Conservation (phyloP, 2,113 vertebrate species). For the Hypanus sabinus region DNA sequence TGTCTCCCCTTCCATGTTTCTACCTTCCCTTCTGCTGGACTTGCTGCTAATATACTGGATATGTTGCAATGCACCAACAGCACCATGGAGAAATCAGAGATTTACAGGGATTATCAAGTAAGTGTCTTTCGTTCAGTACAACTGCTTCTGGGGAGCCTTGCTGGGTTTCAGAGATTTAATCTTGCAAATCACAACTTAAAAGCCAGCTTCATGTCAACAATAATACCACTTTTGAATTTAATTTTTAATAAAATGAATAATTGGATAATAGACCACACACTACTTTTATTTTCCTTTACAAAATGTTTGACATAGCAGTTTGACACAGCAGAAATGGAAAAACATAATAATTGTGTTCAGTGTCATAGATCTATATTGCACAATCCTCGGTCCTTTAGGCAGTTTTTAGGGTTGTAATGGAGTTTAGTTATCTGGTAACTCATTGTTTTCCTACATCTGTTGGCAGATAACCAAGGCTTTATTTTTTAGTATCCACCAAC, state of each 20-base stretch:
- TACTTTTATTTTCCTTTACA: background rate
- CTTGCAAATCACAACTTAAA: background rate
- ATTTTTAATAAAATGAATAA: background rate
- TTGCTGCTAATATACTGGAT: background rate
- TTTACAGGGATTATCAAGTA: slow-evolving; percentile 68
- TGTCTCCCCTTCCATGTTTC: slow-evolving; percentile 6
- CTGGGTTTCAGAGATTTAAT: background rate
- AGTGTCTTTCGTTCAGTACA: slow-evolving; percentile 50
- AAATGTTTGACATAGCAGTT: background rate
- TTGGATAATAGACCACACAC: background rate
- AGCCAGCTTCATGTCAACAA: background rate
- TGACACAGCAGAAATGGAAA: background rate
- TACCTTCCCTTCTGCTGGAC: slow-evolving; percentile 8
- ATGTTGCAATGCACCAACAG: slow-evolving; percentile 50
- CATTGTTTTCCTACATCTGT: background rate
- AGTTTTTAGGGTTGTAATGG: background rate
- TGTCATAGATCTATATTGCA: background rate
- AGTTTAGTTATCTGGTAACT: background rate
- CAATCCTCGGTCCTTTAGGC: background rate
- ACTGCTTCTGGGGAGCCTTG: background rate
- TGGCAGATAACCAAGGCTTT: background rate
- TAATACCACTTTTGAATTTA: background rate
- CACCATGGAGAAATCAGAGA: slow-evolving; percentile 74
- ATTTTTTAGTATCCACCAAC: background rate
- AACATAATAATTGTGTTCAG: background rate